Percentiles rank a stretch among this genome's conserved stretches.
Evolutionary conservation across 1,140 invertebrate genomes (phyloP).

Genomic region (Melanaphis sacchari): DNA sequence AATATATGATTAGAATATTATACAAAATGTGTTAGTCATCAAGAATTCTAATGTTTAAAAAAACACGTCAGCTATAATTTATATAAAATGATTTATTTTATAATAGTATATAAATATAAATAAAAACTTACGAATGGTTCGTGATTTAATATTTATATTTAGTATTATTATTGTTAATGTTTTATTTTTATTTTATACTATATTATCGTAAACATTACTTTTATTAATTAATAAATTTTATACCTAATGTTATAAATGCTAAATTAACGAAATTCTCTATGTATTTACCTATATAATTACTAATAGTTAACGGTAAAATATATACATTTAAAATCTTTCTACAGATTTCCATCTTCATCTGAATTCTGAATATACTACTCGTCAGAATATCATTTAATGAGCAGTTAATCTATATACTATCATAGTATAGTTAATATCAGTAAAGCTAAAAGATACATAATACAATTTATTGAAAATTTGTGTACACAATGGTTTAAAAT

Average conservation of each 20-base stretch:
- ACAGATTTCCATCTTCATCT: neutral
- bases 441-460: neutral
- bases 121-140: neutral
- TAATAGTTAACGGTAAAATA: neutral
- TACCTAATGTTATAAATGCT: neutral
- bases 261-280: neutral
- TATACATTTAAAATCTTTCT: neutral
- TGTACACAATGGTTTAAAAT: neutral
- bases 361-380: neutral
- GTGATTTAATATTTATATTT: neutral
- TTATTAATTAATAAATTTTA: neutral
- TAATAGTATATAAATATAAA: neutral
- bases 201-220: neutral
- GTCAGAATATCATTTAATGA: neutral
- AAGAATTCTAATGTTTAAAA: neutral
- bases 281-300: neutral
- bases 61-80: neutral
- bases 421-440: neutral
- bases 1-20: neutral
- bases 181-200: neutral
- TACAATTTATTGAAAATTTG: slow-evolving; percentile 8
- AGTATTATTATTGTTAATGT: neutral
- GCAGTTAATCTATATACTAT: neutral
- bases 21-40: neutral
- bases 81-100: neutral